These are phyloP conservation scores for Apotomis capreana DNA, from an alignment of 2,888 invertebrate genomes.

Conservation along the genomic window DNA sequence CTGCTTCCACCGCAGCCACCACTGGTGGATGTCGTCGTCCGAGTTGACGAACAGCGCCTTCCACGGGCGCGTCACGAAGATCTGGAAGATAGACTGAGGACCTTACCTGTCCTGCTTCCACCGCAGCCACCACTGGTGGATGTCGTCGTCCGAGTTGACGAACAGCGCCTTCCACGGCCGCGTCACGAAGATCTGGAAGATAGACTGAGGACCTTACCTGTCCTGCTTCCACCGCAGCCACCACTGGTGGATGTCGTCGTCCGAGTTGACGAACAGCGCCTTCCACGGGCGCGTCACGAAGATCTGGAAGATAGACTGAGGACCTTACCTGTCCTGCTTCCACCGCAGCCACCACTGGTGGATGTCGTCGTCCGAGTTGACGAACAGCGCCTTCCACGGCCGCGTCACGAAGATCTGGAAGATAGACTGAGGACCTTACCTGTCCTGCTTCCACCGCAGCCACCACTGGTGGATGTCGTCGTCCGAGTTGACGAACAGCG, in stretches of 20 bases:
- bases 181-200: constrained; percentile 68
- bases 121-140: constrained; percentile 96
- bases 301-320: constrained; percentile 90
- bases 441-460: constrained; percentile 96
- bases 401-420: constrained; percentile 77
- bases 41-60: constrained; percentile 97
- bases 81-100: constrained; percentile 88
- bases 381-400: constrained; percentile 88
- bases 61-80: constrained; percentile 97
- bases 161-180: constrained; percentile 90
- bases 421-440: constrained; percentile 61
- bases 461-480: constrained; percentile 98
- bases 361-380: constrained; percentile 94
- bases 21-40: constrained; percentile 97
- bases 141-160: constrained; percentile 92
- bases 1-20: constrained; percentile 97
- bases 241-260: constrained; percentile 98
- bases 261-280: constrained; percentile 96
- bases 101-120: constrained; percentile 93
- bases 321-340: constrained; percentile 89
- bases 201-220: constrained; percentile 67
- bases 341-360: constrained; percentile 97
- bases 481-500: constrained; percentile 96
- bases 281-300: constrained; percentile 98
- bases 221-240: constrained; percentile 97